Evolutionary conservation across 2,888 invertebrate species (phyloP), one percentile per base, ranked within the genome.

Genomic region (Aporophyla lueneburgensis): DNA sequence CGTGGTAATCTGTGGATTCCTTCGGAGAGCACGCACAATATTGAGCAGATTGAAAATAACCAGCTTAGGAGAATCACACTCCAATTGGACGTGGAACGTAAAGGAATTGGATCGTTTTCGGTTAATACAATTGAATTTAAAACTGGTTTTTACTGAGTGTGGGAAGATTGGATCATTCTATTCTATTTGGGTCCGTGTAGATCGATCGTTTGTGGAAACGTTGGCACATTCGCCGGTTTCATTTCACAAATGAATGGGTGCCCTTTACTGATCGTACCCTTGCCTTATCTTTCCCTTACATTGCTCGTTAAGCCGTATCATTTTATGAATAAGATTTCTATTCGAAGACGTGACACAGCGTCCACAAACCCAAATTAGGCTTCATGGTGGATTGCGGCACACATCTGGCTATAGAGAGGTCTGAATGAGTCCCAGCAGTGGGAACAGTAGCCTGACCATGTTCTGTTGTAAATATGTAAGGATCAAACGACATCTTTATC

Each of bases 1-100:
- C 82, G 74, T 80, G 68, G 87, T 91, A 89, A 91, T 91, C 91
- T 89, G 83, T 70, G 85, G 83, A 86, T 87, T 86, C 80, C 80
- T 74, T 74, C 80, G 66, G 61, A 77, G 75, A 87, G 88, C 91
- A 91, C 91, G 91, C 88, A 85, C 88, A 69, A 68, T 68, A 65
- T 75, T 67, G 85, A 84, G 74, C 78, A 88, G 87, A 90, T 89
- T 87, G 86, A 88, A 90, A 87, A 81, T 83, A 85, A 79, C 82
- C 76, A 83, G 83, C 75, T 87, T 87, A 87, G 68, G 62, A 53
- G 73, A 77, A 87, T 87, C 86, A 69, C 69, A 71, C 73, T 73
- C 65, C 72, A 67, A 71, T 74, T 74, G 63, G 58, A 61, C 49
- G 71, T 61, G 61, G 62, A 75, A 84, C 43, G 72, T 68, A 40